These are phyloP conservation scores for Perognathus longimembris DNA, from an alignment of 2,113 vertebrate species.

Conservation along the genomic window DNA sequence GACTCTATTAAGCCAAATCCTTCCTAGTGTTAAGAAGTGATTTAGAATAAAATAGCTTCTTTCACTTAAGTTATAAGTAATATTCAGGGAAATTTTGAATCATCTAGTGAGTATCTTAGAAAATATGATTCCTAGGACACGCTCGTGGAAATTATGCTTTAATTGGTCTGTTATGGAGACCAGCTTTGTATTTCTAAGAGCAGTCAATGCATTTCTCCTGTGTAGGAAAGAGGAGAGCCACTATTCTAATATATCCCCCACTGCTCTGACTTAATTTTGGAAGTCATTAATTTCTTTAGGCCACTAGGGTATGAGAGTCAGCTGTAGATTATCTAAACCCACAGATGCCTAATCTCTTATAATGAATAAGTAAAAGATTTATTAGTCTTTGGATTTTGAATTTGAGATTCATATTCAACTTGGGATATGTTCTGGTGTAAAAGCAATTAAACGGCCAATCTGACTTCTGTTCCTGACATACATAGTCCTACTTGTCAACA, in stretches of 20 bases:
- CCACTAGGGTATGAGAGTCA: constrained; percentile 31
- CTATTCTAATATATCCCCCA: background rate
- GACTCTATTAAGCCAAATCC: background rate
- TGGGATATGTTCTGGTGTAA: background rate
- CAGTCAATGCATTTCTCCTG: background rate
- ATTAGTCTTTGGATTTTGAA: constrained; percentile 68
- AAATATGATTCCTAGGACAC: background rate
- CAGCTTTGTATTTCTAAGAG: constrained; percentile 10
- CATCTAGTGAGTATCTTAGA: background rate
- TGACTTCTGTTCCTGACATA: background rate
- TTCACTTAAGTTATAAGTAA: background rate
- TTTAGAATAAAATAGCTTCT: background rate
- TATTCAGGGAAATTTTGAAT: constrained; percentile 1
- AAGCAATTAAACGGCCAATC: background rate
- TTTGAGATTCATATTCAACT: constrained; percentile 50
- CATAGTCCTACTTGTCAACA: background rate
- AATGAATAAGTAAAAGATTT: constrained; percentile 65
- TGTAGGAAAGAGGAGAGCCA: background rate
- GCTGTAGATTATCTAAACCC: constrained; percentile 64
- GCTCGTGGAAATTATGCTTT: background rate
- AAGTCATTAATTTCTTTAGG: constrained; percentile 72
- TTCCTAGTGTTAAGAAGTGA: background rate
- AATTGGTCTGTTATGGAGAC: constrained; percentile 45
- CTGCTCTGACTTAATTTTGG: constrained; percentile 63
- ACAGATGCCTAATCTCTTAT: constrained; percentile 66